Evolutionary conservation across 2,888 invertebrate genomes (phyloP), one percentile per base, ranked within the genome.

Genomic region (Oasisia sp.): DNA sequence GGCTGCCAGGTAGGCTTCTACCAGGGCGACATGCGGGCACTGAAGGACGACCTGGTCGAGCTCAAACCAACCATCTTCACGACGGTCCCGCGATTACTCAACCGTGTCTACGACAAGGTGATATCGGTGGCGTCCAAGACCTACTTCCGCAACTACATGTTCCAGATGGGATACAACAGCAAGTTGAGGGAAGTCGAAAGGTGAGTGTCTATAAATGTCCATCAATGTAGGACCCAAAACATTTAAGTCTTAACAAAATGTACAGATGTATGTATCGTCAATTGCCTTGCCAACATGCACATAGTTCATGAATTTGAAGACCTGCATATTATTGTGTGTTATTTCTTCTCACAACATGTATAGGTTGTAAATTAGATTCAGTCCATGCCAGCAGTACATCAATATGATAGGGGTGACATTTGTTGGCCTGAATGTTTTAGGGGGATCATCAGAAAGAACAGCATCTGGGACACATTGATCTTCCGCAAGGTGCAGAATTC

Each of bases 401-500:
- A n/a, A 27, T 19, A 7, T 74, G 27, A 74, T 4, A 38, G 1
- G 50, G 50, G 50, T 50, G 50, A 50, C 8, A 14, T 50, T 50
- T 50, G 50, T 12, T 12, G 50, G 14, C 50, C 7, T 74, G 19
- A n/a, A 91, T 74, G 74, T 74, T 74, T 74, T 45, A 91, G 91
- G 56, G 91, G 91, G 45, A 91, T 91, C 27, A 90, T 99, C 93
- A 97, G 99, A 92, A 98, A 97, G 93, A 98, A 99, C 96, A 98
- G 98, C 91, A 97, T 99, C 93, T 99, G 99, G 99, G 99, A 99
- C 96, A 98, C 98, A 96, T 95, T 99, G 94, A 98, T 99, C 93
- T 99, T 99, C 97, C 97, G 98, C 96, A 98, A 98, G 97, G 98
- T 99, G 89, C 99, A 99, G 96, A 98, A 98, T 94, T 98, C 98